phyloP scores from a whole-genome alignment of 2,888 invertebrate genomes.

The Amiota mariae region DNA sequence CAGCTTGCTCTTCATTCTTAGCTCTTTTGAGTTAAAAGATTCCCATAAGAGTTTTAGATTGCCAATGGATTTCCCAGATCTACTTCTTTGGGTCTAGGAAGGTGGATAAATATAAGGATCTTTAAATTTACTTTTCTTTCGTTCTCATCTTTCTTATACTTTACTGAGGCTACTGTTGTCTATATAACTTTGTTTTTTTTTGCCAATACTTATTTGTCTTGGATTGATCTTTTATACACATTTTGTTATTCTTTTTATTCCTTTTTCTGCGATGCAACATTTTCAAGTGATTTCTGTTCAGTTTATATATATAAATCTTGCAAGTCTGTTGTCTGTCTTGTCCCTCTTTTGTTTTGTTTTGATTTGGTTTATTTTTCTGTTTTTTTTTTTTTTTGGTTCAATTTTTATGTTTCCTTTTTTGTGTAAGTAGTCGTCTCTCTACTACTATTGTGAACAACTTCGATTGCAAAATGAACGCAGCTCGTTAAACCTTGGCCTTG shows the following conservation, averaged over 20 bases:
- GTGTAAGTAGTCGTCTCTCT: slow-evolving; percentile 38
- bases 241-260: slow-evolving; percentile 40
- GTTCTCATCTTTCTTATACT: too few species aligned
- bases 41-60: too few species aligned
- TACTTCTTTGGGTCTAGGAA: too few species aligned
- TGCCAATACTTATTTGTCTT: slow-evolving; percentile 24
- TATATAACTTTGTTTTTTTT: too few species aligned
- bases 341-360: slow-evolving; percentile 31
- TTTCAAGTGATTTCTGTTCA: slow-evolving; percentile 28
- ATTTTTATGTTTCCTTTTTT: slow-evolving; percentile 39
- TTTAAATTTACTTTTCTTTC: too few species aligned
- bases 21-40: too few species aligned
- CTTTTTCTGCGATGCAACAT: slow-evolving; percentile 41
- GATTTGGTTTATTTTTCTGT: slow-evolving; percentile 23
- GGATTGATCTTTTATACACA: not conserved
- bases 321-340: slow-evolving; percentile 37
- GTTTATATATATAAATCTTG: slow-evolving; percentile 24
- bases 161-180: too few species aligned
- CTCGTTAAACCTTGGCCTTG: slow-evolving; percentile 68
- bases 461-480: not conserved
- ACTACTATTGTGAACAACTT: not conserved
- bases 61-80: too few species aligned
- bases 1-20: too few species aligned
- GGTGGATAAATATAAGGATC: too few species aligned
- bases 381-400: slow-evolving; percentile 53